phyloP scores from a whole-genome alignment of 2,888 invertebrate genomes.

The Eutolmus rufibarbis region DNA sequence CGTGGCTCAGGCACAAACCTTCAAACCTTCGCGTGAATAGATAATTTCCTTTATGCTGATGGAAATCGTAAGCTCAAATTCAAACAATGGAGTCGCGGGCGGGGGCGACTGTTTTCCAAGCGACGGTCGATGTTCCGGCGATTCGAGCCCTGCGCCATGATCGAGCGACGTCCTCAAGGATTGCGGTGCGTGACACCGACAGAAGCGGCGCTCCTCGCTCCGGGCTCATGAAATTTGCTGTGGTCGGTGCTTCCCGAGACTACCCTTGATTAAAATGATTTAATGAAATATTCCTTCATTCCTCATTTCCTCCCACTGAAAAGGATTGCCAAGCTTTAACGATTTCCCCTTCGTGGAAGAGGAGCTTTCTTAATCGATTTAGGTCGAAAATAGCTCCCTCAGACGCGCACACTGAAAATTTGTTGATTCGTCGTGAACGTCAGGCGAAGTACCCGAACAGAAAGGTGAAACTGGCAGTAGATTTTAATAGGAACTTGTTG shows the following conservation, averaged over 20 bases:
- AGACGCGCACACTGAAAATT: not conserved
- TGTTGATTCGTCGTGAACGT: conserved; percentile 5
- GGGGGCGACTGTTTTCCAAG: not conserved
- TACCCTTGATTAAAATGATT: conserved; percentile 29
- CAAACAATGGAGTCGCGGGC: not conserved
- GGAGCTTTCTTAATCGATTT: conserved; percentile 13
- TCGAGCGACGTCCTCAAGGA: not conserved
- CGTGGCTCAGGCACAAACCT: not conserved
- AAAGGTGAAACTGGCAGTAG: not conserved
- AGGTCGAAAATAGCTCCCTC: conserved; percentile 17
- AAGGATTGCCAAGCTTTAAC: not conserved
- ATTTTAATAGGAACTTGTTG: not conserved
- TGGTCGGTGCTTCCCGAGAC: not conserved
- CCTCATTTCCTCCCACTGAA: not conserved
- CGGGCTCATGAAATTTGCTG: not conserved
- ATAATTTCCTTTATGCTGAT: conserved; percentile 17
- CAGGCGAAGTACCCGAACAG: not conserved
- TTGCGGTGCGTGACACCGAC: not conserved
- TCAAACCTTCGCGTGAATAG: not conserved
- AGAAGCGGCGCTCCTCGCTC: not conserved
- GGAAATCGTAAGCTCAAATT: conserved; percentile 27
- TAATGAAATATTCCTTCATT: conserved; percentile 11
- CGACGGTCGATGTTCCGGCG: not conserved
- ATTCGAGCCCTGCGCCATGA: not conserved
- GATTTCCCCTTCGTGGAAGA: not conserved